Evolutionary conservation across 2,888 invertebrate genomes (phyloP).

Genomic region (Anoncus sp.): DNA sequence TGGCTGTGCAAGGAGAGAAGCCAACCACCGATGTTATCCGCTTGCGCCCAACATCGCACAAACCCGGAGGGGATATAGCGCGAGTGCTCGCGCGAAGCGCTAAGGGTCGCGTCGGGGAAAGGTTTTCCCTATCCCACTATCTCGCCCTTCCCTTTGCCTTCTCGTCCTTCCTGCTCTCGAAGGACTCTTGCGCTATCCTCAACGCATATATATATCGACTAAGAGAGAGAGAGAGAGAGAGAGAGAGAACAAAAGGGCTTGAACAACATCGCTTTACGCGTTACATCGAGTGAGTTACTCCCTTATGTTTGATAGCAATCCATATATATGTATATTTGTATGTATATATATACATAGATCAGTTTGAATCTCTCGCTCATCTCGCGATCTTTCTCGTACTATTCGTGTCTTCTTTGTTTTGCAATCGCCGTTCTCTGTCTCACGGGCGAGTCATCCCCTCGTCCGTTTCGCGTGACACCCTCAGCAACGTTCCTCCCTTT

Average conservation of each 20-base stretch:
- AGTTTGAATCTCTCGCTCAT: slow-evolving; percentile 14
- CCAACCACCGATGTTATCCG: slow-evolving; percentile 83
- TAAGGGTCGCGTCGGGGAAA: slow-evolving; percentile 76
- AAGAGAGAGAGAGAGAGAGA: too few relatives aligned
- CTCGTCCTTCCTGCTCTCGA: slow-evolving; percentile 23
- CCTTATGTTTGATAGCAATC: neutral
- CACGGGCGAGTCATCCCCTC: slow-evolving; percentile 41
- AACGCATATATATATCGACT: neutral
- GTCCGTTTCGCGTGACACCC: slow-evolving; percentile 48
- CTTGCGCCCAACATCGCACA: slow-evolving; percentile 57
- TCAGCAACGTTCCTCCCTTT: slow-evolving; percentile 38
- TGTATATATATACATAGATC: neutral
- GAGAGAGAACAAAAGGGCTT: neutral
- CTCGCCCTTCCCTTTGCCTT: slow-evolving; percentile 52
- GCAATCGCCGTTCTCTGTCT: slow-evolving; percentile 44
- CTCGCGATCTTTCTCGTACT: slow-evolving; percentile 41
- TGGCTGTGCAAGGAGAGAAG: slow-evolving; percentile 76
- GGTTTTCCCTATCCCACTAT: slow-evolving; percentile 72
- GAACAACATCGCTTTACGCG: neutral
- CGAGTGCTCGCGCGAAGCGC: slow-evolving; percentile 76
- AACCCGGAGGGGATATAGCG: slow-evolving; percentile 75
- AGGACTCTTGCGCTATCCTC: neutral
- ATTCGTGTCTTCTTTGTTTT: slow-evolving; percentile 21
- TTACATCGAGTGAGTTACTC: neutral
- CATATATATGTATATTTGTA: neutral